Evolutionary conservation across 2,888 invertebrate species (phyloP).

Genomic region (Falcaria lacertinaria): DNA sequence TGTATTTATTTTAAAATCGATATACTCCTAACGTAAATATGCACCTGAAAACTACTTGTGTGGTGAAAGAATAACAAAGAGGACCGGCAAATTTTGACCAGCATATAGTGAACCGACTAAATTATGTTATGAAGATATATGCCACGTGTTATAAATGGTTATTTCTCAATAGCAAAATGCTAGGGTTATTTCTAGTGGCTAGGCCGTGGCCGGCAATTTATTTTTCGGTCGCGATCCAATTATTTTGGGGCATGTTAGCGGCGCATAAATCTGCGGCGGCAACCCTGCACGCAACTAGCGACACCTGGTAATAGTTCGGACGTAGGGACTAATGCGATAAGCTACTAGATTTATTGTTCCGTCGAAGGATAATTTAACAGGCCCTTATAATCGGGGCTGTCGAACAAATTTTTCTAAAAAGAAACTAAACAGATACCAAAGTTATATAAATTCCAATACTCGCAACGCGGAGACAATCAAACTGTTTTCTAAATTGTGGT

Average conservation of each 20-base stretch:
- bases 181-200: constrained; percentile 48
- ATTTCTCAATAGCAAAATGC: constrained; percentile 62
- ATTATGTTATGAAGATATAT: constrained; percentile 2
- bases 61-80: too few species aligned
- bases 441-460: too few species aligned
- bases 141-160: constrained; percentile 42
- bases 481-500: too few species aligned
- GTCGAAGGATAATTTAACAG: constrained; percentile 9
- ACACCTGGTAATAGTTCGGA: constrained; percentile 38
- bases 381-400: too few species aligned
- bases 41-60: too few species aligned
- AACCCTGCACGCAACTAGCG: constrained; percentile 39
- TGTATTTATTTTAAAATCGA: too few species aligned
- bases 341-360: constrained; percentile 39
- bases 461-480: too few species aligned
- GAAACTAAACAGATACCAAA: too few species aligned
- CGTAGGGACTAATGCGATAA: constrained; percentile 47
- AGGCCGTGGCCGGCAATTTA: constrained; percentile 55
- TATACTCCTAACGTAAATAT: too few species aligned
- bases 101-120: neutral
- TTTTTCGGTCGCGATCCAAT: constrained; percentile 74
- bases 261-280: constrained; percentile 57
- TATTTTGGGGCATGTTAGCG: constrained; percentile 72
- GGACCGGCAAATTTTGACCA: neutral
- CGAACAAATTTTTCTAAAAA: too few species aligned